phyloP scores from a whole-genome alignment of 2,113 vertebrate species.

The Melospiza melodia region DNA sequence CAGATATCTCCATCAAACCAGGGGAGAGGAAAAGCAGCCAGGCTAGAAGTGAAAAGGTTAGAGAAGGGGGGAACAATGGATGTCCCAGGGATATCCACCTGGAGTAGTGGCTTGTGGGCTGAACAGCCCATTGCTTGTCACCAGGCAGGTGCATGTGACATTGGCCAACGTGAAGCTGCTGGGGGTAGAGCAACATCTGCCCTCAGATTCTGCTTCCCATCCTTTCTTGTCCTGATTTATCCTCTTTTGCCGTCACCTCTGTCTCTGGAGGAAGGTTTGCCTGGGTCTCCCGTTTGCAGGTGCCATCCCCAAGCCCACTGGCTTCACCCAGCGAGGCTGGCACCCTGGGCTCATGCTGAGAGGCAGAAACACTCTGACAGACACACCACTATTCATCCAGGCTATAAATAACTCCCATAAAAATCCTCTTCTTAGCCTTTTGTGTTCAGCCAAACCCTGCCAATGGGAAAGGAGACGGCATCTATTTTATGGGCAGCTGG shows the following conservation, averaged over 20 bases:
- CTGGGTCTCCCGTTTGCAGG: not conserved
- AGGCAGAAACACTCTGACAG: not conserved
- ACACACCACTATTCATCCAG: not conserved
- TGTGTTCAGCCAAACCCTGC: slow-evolving; percentile 34
- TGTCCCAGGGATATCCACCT: not conserved
- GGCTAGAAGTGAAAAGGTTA: not conserved
- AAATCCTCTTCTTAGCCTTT: slow-evolving; percentile 30
- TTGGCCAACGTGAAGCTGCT: not conserved
- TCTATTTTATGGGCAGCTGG: slow-evolving; percentile 53
- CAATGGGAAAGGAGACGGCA: slow-evolving; percentile 30
- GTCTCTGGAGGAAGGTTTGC: not conserved
- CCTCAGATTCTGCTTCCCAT: not conserved
- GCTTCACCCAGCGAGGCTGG: fast-evolving
- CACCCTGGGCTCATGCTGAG: not conserved
- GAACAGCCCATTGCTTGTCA: not conserved
- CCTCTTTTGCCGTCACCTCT: not conserved
- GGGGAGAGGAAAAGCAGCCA: not conserved
- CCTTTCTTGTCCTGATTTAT: not conserved
- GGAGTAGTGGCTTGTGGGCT: fast-evolving
- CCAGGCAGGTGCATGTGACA: not conserved
- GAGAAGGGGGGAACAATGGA: not conserved
- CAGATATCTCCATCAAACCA: not conserved
- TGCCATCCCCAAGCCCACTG: not conserved
- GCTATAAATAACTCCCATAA: slow-evolving; percentile 49
- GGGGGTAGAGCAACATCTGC: not conserved